A percentile compares a stretch with the other conserved stretches of the same genome.
phyloP scores from a whole-genome alignment of 2,797 vertebrate genomes.

The Morus bassanus region DNA sequence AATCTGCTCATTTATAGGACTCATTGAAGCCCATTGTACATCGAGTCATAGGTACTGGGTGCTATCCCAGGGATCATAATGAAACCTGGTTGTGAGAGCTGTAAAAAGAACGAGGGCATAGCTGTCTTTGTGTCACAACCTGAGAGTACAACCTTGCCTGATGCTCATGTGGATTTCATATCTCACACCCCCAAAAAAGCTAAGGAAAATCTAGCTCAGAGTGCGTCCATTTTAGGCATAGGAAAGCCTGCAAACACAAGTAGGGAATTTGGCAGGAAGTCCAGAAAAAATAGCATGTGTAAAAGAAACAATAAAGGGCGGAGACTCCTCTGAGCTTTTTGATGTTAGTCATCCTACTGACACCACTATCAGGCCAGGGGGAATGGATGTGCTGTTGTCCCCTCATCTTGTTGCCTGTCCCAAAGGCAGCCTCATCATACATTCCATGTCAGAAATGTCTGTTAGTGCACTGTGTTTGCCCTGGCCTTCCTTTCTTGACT shows the following conservation, averaged over 20 bases:
- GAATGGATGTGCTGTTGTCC: neutral
- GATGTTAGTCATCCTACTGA: neutral
- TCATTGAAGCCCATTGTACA: neutral
- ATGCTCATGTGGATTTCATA: neutral
- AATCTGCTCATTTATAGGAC: neutral
- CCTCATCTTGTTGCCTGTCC: neutral
- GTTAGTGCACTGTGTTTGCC: neutral
- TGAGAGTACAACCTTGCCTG: neutral
- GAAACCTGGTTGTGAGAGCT: neutral
- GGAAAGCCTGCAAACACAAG: neutral
- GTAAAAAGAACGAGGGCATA: neutral
- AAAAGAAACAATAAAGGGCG: neutral
- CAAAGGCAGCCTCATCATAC: neutral
- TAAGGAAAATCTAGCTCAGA: neutral
- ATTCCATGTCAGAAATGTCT: neutral
- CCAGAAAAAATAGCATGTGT: neutral
- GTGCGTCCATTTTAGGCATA: neutral
- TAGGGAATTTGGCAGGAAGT: neutral
- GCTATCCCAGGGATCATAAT: neutral
- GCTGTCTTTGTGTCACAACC: neutral
- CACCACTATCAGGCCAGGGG: neutral
- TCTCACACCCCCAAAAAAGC: rapidly evolving
- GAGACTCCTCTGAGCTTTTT: neutral
- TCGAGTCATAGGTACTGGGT: neutral
- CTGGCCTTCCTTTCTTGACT: neutral